Evolutionary conservation across 2,888 invertebrate genomes (phyloP), one percentile per base, ranked within the genome.

Genomic region (Stomorhina lunata): DNA sequence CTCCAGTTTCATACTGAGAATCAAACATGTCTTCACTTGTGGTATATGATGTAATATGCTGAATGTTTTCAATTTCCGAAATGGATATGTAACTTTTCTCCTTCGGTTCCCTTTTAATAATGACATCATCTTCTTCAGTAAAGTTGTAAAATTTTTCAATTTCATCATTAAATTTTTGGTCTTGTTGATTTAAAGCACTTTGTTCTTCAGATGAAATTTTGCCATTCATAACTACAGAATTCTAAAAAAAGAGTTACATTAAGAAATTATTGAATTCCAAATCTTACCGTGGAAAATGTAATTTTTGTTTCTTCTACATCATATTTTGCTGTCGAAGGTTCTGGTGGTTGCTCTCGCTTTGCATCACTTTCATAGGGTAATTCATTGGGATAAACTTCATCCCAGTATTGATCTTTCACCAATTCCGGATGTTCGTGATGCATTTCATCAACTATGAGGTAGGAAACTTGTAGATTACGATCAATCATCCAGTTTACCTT

Each of bases 371-470:
- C 96, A 90, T 97, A 96, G 0, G 97, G 97, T 85, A 97, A 90
- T 89, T 97, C 96, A 9, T 94, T 93, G 0, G 97, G 96, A 88
- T 96, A 95, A 83, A 96, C 94, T 89, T 96, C 95, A 88, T 97
- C 97, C 97, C 97, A 97, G 88, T 97, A 97, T 89, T 97, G 97
- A 92, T 97, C 97, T 77, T 93, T 93, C 40, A 97, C 94, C 83
- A 97, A 91, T 88, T 96, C 95, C 0, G 97, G 97, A 92, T 97
- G 96, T 86, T 96, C 96, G 90, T 96, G 95, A 89, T 97, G 97
- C 96, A 97, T 97, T 91, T 97, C 97, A 89, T 97, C 97, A 43
- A 97, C 97, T 86, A 97, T 97, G 89, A 97, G 93, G 91, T 97
- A 97, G 15, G 96, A 95, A 17, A 97, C 96, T 95, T 96, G 90